A percentile compares a stretch with the other conserved stretches of the same genome.
Evolutionary conservation across 2,113 vertebrate genomes (phyloP).

Genomic region (Thermophis baileyi): DNA sequence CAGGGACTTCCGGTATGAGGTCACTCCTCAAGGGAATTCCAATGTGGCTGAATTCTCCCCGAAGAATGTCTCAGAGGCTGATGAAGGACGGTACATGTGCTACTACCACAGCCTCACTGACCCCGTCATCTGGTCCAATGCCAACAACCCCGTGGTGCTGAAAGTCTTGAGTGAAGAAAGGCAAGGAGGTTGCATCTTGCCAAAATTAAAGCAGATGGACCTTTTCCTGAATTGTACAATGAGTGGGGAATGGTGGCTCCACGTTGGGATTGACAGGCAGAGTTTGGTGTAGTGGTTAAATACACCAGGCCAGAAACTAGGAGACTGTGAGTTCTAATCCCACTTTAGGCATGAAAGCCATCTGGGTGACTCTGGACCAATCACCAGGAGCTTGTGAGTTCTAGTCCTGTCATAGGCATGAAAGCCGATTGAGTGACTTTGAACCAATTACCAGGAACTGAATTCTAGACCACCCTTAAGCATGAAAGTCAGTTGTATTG

Average conservation of each 20-base stretch:
- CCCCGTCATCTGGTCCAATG: constrained; percentile 27
- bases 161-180: constrained; percentile 1
- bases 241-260: neutral
- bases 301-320: neutral
- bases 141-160: neutral
- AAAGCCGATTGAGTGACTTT: too few species aligned
- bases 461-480: neutral
- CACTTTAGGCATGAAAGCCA: neutral
- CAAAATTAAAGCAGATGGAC: neutral
- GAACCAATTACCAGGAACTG: neutral
- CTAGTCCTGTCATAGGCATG: neutral
- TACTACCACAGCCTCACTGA: constrained; percentile 22
- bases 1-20: constrained; percentile 15
- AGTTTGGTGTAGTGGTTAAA: neutral
- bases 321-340: neutral
- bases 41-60: neutral
- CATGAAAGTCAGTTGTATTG: neutral
- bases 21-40: constrained; percentile 1
- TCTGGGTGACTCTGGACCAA: neutral
- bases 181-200: neutral
- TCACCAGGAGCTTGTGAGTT: neutral
- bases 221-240: neutral
- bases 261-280: neutral
- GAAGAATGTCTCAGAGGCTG: neutral
- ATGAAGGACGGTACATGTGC: constrained; percentile 15